phyloP scores from a whole-genome alignment of 2,888 invertebrate species.

The Nipponacmea schrenckii region DNA sequence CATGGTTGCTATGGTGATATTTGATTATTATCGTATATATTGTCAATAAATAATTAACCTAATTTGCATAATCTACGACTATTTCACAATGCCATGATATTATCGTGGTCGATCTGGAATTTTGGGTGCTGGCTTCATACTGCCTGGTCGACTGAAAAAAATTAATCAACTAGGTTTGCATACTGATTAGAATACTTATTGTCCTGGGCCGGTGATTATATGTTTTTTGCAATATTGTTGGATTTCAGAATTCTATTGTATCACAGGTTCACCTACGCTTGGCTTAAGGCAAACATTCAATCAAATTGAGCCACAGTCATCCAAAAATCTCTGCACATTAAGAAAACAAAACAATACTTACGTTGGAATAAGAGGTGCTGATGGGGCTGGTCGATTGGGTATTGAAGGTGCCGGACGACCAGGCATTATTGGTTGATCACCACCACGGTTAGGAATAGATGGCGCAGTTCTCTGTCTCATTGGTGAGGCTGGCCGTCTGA shows the following conservation, averaged over 20 bases:
- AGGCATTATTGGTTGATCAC: slow-evolving; percentile 68
- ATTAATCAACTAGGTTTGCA: neutral
- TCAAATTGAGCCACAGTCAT: no score
- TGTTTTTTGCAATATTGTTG: no score
- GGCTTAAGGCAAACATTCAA: no score
- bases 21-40: no score
- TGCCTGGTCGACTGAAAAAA: slow-evolving; percentile 45
- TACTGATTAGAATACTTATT: neutral
- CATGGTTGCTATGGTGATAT: no score
- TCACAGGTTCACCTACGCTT: no score
- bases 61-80: neutral
- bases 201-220: no score
- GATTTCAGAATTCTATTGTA: no score
- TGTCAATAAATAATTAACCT: neutral
- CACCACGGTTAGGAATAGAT: slow-evolving; percentile 68
- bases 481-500: slow-evolving; percentile 50
- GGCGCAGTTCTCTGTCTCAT: slow-evolving; percentile 73
- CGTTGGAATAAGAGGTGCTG: slow-evolving; percentile 51
- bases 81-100: neutral
- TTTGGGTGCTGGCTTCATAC: slow-evolving; percentile 41
- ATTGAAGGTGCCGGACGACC: slow-evolving; percentile 56
- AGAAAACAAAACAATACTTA: slow-evolving; percentile 32
- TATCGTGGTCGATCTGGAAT: slow-evolving; percentile 55
- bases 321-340: no score
- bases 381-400: slow-evolving; percentile 53